A percentile compares a stretch with the other conserved stretches of the same genome.
Evolutionary conservation across 2,888 invertebrate genomes (phyloP).

Genomic region (Azorinus chamasolen): DNA sequence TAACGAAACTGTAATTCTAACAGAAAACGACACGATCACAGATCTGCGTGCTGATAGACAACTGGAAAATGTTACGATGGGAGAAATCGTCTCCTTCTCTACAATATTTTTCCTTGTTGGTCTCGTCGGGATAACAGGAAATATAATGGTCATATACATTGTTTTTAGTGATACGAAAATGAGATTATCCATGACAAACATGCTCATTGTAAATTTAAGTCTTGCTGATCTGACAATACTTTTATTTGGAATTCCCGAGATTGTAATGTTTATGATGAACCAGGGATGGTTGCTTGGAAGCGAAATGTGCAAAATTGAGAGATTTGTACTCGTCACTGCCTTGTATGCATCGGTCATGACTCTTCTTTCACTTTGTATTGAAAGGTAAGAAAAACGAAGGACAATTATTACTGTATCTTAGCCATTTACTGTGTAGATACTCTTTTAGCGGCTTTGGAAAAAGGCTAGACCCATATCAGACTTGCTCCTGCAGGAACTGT

Average conservation of each 20-base stretch:
- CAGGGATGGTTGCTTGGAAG: conserved; percentile 84
- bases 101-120: conserved; percentile 83
- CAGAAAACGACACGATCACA: no score
- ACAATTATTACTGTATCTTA: no score
- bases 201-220: conserved; percentile 85
- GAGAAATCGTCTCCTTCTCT: conserved; percentile 82
- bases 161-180: conserved; percentile 84
- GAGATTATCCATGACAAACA: conserved; percentile 84
- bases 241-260: conserved; percentile 86
- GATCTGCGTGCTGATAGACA: neutral
- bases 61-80: conserved; percentile 85
- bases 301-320: conserved; percentile 84
- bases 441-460: no score
- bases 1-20: no score
- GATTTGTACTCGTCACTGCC: conserved; percentile 86
- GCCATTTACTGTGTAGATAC: no score
- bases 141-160: conserved; percentile 84
- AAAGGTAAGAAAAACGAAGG: conserved; percentile 79
- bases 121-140: conserved; percentile 84
- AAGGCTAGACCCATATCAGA: no score
- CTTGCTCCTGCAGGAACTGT: no score
- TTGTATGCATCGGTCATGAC: conserved; percentile 87
- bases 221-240: conserved; percentile 84
- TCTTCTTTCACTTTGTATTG: conserved; percentile 87
- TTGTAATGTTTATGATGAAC: conserved; percentile 84